Conservation (phyloP, 2,888 invertebrate genomes). For the Anoplius nigerrimus region DNA sequence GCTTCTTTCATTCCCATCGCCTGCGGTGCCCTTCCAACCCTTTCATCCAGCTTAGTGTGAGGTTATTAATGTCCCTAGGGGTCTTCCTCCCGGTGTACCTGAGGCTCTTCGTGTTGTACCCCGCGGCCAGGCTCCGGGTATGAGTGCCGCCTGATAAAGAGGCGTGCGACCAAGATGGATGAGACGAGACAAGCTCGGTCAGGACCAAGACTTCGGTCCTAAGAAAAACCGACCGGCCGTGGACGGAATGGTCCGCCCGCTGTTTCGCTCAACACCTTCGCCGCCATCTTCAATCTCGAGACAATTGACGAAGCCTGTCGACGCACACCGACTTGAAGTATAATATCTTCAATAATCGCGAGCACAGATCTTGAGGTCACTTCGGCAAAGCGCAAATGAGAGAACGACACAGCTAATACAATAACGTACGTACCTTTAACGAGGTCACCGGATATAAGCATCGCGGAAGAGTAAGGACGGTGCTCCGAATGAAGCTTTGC, state of each 20-base stretch:
- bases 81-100: conserved; percentile 25
- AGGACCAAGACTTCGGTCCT: conserved; percentile 13
- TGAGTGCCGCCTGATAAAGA: conserved; percentile 52
- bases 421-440: too few species aligned
- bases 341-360: too few species aligned
- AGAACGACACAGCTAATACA: too few species aligned
- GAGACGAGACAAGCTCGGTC: conserved; percentile 54
- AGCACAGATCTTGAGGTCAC: too few species aligned
- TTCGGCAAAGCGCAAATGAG: too few species aligned
- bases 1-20: conserved; percentile 9
- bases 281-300: too few species aligned
- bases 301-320: too few species aligned
- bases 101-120: conserved; percentile 24
- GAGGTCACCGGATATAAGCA: too few species aligned
- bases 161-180: conserved; percentile 58
- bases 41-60: conserved; percentile 35
- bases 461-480: too few species aligned
- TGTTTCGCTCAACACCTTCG: conserved; percentile 16
- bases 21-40: conserved; percentile 21
- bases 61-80: conserved; percentile 47
- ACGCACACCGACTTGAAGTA: too few species aligned
- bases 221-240: conserved; percentile 20
- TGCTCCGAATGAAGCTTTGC: too few species aligned
- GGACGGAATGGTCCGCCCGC: conserved; percentile 21
- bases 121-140: conserved; percentile 15